These are phyloP conservation scores for Zeuzera pyrina DNA, from an alignment of 2,888 invertebrate species.

Conservation along the genomic window DNA sequence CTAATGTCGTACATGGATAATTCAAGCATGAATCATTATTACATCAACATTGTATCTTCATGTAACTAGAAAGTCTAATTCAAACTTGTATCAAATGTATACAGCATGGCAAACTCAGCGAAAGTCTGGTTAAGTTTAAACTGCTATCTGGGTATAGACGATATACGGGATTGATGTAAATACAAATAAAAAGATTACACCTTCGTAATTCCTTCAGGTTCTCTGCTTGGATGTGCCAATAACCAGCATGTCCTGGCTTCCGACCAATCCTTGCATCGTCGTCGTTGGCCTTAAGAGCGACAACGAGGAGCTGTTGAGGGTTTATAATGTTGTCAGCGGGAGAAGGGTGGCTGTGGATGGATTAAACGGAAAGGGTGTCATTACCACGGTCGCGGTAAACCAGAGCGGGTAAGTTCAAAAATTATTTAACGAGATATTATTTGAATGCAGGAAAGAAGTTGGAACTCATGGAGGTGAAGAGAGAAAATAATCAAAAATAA, in stretches of 20 bases:
- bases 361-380: conserved; percentile 19
- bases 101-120: too few relatives aligned
- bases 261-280: conserved; percentile 30
- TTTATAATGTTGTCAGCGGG: conserved; percentile 36
- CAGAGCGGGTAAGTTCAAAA: conserved; percentile 32
- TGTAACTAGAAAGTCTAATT: not conserved
- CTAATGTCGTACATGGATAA: too few relatives aligned
- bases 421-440: not conserved
- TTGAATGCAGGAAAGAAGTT: not conserved
- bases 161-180: too few relatives aligned
- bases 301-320: conserved; percentile 20
- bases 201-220: conserved; percentile 30
- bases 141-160: too few relatives aligned
- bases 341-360: conserved; percentile 32
- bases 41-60: not conserved
- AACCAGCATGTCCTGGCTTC: conserved; percentile 45
- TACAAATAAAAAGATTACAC: too few relatives aligned
- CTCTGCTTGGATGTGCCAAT: conserved; percentile 34
- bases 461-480: too few relatives aligned
- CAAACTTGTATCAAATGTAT: not conserved
- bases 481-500: too few relatives aligned
- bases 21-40: too few relatives aligned
- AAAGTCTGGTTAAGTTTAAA: too few relatives aligned
- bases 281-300: conserved; percentile 30
- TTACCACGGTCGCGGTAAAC: conserved; percentile 32